Evolutionary conservation across 2,797 vertebrate genomes (phyloP).

Genomic region (Gallinago solitaria): DNA sequence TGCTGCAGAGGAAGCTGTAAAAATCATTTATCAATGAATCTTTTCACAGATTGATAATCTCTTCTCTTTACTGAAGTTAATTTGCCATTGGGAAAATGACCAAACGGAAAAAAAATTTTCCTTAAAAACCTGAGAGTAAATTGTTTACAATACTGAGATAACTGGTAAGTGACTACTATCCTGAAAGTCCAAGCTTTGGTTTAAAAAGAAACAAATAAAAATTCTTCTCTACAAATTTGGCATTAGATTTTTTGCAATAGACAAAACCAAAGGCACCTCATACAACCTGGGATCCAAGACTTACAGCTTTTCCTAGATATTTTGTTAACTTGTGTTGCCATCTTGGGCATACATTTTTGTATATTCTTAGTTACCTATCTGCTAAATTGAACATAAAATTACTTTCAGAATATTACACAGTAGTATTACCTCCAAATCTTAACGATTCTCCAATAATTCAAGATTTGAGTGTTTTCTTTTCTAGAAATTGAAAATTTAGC

Average conservation of each 20-base stretch:
- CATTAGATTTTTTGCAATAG: not conserved
- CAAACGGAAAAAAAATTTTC: not conserved
- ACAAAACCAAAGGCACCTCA: not conserved
- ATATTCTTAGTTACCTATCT: not conserved
- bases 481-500: not conserved
- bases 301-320: not conserved
- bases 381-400: not conserved
- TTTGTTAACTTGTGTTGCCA: not conserved
- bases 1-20: not conserved
- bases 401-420: not conserved
- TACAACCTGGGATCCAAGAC: not conserved
- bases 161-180: not conserved
- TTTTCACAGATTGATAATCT: not conserved
- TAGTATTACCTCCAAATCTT: not conserved
- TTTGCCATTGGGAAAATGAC: not conserved
- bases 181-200: not conserved
- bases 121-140: not conserved
- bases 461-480: not conserved
- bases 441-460: not conserved
- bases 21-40: not conserved
- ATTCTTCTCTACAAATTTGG: not conserved
- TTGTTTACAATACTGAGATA: not conserved
- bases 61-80: not conserved
- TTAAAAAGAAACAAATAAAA: not conserved
- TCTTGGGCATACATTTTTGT: not conserved